A percentile compares a stretch with the other conserved stretches of the same genome.
Conservation (phyloP, 2,888 invertebrate species). For the Callimorpha dominula region DNA sequence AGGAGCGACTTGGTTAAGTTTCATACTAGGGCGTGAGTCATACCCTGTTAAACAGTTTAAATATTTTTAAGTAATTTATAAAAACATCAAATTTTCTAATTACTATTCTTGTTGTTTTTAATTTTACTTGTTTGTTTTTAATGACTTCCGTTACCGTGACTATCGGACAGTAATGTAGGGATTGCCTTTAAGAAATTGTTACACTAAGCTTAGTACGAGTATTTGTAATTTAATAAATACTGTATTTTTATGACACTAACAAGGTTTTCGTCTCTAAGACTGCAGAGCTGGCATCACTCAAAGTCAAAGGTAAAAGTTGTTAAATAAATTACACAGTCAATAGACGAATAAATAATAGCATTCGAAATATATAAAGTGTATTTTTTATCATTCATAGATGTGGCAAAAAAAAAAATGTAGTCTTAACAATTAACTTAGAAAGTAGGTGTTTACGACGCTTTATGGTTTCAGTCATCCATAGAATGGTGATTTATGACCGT, state of each 20-base stretch:
- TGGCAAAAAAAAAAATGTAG: not conserved
- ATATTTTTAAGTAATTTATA: not conserved
- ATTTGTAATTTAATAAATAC: too few species aligned
- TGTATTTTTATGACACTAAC: too few species aligned
- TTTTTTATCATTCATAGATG: not conserved
- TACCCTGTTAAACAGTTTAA: not conserved
- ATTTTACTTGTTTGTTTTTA: not conserved
- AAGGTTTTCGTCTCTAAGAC: too few species aligned
- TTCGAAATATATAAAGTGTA: not conserved
- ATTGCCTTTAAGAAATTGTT: not conserved
- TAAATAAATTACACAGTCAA: not conserved
- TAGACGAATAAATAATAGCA: not conserved
- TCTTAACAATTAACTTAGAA: not conserved
- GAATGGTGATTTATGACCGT: constrained; percentile 3
- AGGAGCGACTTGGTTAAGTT: not conserved
- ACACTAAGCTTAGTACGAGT: too few species aligned
- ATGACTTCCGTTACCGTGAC: not conserved
- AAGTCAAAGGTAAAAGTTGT: not conserved
- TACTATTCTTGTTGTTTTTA: too few species aligned
- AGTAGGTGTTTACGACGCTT: not conserved
- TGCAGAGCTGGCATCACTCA: not conserved
- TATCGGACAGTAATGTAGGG: not conserved
- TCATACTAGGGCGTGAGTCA: not conserved
- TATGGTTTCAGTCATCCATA: not conserved
- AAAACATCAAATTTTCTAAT: too few species aligned